A percentile compares a stretch with the other conserved stretches of the same genome.
Evolutionary conservation across 2,797 vertebrate genomes (phyloP).

Genomic region (Podarcis siculus): DNA sequence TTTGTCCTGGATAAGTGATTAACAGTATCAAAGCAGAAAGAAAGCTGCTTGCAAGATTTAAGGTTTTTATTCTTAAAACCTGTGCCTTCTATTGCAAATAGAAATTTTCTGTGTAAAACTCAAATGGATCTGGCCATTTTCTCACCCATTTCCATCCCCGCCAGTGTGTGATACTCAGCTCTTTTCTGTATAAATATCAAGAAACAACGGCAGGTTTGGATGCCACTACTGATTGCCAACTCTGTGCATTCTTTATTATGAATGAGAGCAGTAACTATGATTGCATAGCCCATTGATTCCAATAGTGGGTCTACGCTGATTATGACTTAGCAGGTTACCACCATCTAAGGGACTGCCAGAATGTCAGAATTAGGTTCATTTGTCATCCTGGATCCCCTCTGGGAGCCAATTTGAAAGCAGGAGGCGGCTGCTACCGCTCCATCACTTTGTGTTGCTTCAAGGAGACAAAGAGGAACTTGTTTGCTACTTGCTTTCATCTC

Average conservation of each 20-base stretch:
- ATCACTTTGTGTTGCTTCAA: neutral
- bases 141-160: neutral
- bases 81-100: neutral
- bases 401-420: slow-evolving; percentile 44
- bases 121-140: neutral
- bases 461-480: slow-evolving; percentile 61
- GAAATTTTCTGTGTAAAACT: neutral
- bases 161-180: neutral
- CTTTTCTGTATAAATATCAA: neutral
- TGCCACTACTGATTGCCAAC: neutral
- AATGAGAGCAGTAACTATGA: too few relatives aligned
- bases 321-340: slow-evolving; percentile 34
- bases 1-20: neutral
- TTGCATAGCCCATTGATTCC: too few relatives aligned
- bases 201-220: neutral
- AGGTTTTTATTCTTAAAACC: neutral
- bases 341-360: slow-evolving; percentile 20
- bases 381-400: slow-evolving; percentile 55
- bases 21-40: neutral
- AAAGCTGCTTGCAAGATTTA: neutral
- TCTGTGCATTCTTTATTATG: too few relatives aligned
- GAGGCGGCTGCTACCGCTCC: slow-evolving; percentile 41
- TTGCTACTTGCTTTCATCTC: slow-evolving; percentile 64
- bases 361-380: slow-evolving; percentile 44
- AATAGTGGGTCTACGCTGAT: too few relatives aligned